Evolutionary conservation across 2,797 vertebrate species (phyloP), one percentile per base, ranked within the genome.

Genomic region (Bradypus variegatus): DNA sequence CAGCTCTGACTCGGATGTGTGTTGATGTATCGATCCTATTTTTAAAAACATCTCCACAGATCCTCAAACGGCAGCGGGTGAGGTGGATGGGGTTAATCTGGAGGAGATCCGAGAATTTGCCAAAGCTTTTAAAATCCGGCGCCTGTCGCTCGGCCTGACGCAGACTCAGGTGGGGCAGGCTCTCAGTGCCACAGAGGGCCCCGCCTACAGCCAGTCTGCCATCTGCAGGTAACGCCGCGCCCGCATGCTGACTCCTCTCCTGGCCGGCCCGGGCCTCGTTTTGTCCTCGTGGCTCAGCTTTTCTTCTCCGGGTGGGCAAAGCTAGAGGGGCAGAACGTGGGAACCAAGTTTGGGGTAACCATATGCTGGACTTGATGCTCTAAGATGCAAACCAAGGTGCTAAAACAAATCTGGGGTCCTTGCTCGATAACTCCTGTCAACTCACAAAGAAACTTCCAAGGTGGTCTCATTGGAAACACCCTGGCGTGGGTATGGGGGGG

Each of bases 71-170:
- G 98, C 99, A 96, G 98, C 98, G 96, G 98, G 99, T 95, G 99
- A 99, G 97, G 99, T 99, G 97, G 99, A 99, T 90, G 99, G 99
- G 96, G 99, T 99, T 97, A 99, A 99, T 97, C 98, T 99, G 97
- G 99, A 99, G 97, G 99, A 99, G 98, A 99, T 99, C 88, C 98
- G 99, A 91, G 99, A 99, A 97, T 99, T 99, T 95, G 99, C 99
- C 98, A 99, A 99, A 98, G 99, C 99, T 95, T 99, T 99, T 98
- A 99, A 99, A 98, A 99, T 99, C 97, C 98, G 99, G 94, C 99
- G 99, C 96, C 98, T 99, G 97, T 99, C 99, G 95, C 98, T 99
- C 97, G 99, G 99, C 96, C 98, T 99, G 97, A 99, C 99, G 15
- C 99, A 99, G 98, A 99, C 99, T 93, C 99, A 99, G 98, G 99